Percentiles rank a stretch among this genome's conserved stretches.
These are phyloP conservation scores for Hemiprocne comata DNA, from an alignment of 2,113 vertebrate species.

Conservation along the genomic window DNA sequence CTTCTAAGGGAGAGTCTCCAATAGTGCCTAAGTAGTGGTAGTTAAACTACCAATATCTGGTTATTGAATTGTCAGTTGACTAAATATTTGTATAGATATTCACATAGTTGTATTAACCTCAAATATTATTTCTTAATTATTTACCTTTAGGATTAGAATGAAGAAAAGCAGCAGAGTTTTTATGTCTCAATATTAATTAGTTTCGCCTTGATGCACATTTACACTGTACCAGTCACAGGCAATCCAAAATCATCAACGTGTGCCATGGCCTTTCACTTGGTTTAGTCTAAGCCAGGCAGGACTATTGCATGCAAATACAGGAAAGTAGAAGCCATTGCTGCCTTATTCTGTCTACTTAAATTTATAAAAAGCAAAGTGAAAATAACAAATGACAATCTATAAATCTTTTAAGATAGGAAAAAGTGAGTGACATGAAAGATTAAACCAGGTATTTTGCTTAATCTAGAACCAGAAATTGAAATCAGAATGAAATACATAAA, in stretches of 20 bases:
- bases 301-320: not conserved
- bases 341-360: not conserved
- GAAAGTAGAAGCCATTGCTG: not conserved
- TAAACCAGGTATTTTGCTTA: not conserved
- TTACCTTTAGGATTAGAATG: not conserved
- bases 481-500: not conserved
- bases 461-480: not conserved
- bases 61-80: not conserved
- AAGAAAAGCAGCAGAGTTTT: not conserved
- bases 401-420: not conserved
- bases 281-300: not conserved
- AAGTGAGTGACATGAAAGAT: not conserved
- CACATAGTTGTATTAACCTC: slow-evolving; percentile 7
- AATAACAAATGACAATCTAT: not conserved
- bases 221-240: not conserved
- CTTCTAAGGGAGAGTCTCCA: not conserved
- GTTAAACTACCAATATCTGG: not conserved
- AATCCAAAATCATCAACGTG: not conserved
- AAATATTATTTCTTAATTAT: slow-evolving; percentile 6
- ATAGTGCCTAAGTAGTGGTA: not conserved
- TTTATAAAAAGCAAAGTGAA: not conserved
- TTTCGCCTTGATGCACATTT: not conserved
- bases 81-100: slow-evolving; percentile 42
- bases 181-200: not conserved
- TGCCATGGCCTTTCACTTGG: not conserved